Percentiles rank a stretch among this genome's conserved stretches.
Evolutionary conservation across 2,113 vertebrate genomes (phyloP).

Genomic region (Noctilio leporinus): DNA sequence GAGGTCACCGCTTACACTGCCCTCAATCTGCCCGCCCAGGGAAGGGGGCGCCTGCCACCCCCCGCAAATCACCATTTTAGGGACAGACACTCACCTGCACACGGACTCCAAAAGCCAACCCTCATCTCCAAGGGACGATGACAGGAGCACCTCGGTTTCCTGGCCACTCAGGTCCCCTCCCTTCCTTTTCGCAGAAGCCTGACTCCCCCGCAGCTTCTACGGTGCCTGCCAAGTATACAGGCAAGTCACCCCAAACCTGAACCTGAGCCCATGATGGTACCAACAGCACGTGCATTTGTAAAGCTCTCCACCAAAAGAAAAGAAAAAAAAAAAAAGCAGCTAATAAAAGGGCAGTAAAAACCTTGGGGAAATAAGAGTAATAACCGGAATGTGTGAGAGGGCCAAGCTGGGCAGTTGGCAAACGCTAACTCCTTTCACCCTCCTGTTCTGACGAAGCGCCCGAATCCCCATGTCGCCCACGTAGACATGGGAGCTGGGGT

Average conservation of each 20-base stretch:
- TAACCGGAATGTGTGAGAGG: fast-evolving
- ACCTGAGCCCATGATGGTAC: background rate
- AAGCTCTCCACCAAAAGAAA: background rate
- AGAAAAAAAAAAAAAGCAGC: too few relatives aligned
- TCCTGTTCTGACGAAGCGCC: background rate
- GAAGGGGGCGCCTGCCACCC: background rate
- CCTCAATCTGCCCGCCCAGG: background rate
- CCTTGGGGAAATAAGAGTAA: background rate
- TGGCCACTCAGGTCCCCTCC: background rate
- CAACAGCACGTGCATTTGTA: too few relatives aligned
- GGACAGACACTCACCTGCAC: background rate
- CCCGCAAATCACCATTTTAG: background rate
- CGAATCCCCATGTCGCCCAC: background rate
- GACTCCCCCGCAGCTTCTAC: background rate
- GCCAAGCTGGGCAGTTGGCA: background rate
- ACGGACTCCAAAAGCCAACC: background rate
- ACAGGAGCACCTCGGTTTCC: background rate
- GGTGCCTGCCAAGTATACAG: background rate
- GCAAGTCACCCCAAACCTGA: background rate
- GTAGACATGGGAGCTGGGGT: background rate
- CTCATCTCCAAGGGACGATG: background rate
- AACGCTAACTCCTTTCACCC: background rate
- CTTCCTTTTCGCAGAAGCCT: background rate
- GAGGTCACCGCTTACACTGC: background rate
- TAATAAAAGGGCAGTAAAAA: background rate